A percentile compares a stretch with the other conserved stretches of the same genome.
These are phyloP conservation scores for Sula dactylatra DNA, from an alignment of 2,113 vertebrate species.

Conservation along the genomic window DNA sequence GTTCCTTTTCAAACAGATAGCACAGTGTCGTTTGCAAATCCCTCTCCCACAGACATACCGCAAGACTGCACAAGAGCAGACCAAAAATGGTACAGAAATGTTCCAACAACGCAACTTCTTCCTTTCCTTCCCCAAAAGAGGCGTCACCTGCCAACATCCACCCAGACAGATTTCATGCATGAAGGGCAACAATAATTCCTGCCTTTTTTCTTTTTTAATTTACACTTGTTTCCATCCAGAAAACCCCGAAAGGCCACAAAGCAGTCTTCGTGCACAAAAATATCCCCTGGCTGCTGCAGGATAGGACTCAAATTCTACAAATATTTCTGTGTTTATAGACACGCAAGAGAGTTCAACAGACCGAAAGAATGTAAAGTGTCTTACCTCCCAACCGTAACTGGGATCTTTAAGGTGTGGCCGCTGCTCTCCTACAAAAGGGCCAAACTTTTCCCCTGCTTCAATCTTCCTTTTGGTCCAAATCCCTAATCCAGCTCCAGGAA, in stretches of 20 bases:
- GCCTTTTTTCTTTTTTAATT: not conserved
- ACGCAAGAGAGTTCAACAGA: not conserved
- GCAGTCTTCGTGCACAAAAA: not conserved
- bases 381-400: constrained; percentile 93
- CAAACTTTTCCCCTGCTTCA: constrained; percentile 87
- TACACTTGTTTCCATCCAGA: not conserved
- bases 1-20: not conserved
- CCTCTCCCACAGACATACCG: not conserved
- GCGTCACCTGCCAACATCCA: not conserved
- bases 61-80: not conserved
- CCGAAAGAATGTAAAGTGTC: constrained; percentile 1
- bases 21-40: not conserved
- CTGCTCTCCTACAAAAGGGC: constrained; percentile 89
- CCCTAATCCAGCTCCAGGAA: constrained; percentile 83
- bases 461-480: constrained; percentile 92
- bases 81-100: not conserved
- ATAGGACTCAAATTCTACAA: not conserved
- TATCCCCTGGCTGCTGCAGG: not conserved
- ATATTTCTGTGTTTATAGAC: not conserved
- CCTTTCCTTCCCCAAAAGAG: not conserved
- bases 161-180: not conserved
- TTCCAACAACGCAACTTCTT: not conserved
- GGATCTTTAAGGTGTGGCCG: constrained; percentile 77
- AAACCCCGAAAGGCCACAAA: not conserved
- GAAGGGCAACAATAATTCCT: not conserved